A percentile compares a stretch with the other conserved stretches of the same genome.
Evolutionary conservation across 2,888 invertebrate genomes (phyloP).

Genomic region (Eristalis tenax): DNA sequence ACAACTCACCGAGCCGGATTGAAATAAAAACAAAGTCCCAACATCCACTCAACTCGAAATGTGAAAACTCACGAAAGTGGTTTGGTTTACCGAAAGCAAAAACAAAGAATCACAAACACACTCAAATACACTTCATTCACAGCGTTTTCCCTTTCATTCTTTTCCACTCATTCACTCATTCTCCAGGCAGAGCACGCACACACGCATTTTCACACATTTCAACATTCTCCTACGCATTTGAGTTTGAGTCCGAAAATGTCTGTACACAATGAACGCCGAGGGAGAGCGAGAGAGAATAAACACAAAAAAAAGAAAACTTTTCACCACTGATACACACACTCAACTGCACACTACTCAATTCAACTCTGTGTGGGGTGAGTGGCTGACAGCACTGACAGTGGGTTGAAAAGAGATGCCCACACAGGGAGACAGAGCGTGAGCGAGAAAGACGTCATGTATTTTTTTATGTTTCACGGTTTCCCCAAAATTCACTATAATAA

Average conservation of each 20-base stretch:
- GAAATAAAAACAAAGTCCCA: background rate
- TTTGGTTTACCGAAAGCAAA: background rate
- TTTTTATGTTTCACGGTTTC: constrained; percentile 1
- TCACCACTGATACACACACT: constrained; percentile 22
- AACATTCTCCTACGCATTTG: constrained; percentile 1
- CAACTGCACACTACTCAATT: background rate
- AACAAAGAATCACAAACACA: constrained; percentile 1
- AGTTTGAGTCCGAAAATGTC: constrained; percentile 38
- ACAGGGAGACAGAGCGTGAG: background rate
- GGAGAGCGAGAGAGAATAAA: constrained; percentile 46
- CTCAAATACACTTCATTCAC: constrained; percentile 16
- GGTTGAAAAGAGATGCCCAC: background rate
- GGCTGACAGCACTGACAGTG: background rate
- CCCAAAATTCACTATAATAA: background rate
- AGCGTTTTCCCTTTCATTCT: constrained; percentile 66
- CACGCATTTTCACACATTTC: background rate
- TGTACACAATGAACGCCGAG: constrained; percentile 43
- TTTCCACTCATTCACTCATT: constrained; percentile 58
- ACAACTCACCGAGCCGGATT: constrained; percentile 4
- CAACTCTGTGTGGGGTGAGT: constrained; percentile 29
- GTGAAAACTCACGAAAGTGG: background rate
- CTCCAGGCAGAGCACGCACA: background rate
- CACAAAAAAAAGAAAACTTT: constrained; percentile 42
- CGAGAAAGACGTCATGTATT: background rate
- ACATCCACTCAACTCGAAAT: background rate